Percentiles rank a stretch among this genome's conserved stretches.
phyloP scores from a whole-genome alignment of 2,113 vertebrate species.

The Rhinogobius similis region DNA sequence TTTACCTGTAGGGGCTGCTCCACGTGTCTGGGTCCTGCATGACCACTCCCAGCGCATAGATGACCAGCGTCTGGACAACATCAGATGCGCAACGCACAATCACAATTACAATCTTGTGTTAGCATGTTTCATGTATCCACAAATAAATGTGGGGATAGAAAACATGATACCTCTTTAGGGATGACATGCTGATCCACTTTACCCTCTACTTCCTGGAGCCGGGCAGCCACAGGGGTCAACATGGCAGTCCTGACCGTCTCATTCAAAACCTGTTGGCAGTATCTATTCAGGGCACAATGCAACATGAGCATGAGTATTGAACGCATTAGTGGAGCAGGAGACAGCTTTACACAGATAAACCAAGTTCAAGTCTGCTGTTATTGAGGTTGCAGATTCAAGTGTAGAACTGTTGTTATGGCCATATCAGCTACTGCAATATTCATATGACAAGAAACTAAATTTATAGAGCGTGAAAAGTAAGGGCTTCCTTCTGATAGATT shows the following conservation, averaged over 20 bases:
- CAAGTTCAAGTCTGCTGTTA: background rate
- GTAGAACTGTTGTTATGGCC: background rate
- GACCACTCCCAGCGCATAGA: constrained; percentile 93
- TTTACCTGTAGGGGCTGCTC: constrained; percentile 86
- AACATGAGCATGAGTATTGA: background rate
- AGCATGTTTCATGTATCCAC: background rate
- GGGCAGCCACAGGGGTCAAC: constrained; percentile 90
- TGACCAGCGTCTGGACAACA: constrained; percentile 86
- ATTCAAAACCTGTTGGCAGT: constrained; percentile 90
- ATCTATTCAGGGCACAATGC: constrained; percentile 74
- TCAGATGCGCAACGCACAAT: constrained; percentile 1
- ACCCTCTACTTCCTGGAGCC: constrained; percentile 91
- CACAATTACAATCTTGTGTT: background rate
- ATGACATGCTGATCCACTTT: constrained; percentile 88
- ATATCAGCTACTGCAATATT: background rate
- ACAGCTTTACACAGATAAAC: background rate
- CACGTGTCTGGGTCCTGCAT: constrained; percentile 89
- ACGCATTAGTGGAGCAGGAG: background rate
- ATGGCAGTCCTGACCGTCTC: constrained; percentile 93
- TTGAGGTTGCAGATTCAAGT: background rate
- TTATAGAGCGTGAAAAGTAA: no score
- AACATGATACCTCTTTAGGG: constrained; percentile 89
- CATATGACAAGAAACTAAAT: background rate
- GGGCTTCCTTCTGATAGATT: background rate
- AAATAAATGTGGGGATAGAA: constrained; percentile 1